Evolutionary conservation across 37 sponge, comb jelly and placozoan genomes (phyloP), one percentile per base, ranked within the genome.

Genomic region (Agelas oroides): DNA sequence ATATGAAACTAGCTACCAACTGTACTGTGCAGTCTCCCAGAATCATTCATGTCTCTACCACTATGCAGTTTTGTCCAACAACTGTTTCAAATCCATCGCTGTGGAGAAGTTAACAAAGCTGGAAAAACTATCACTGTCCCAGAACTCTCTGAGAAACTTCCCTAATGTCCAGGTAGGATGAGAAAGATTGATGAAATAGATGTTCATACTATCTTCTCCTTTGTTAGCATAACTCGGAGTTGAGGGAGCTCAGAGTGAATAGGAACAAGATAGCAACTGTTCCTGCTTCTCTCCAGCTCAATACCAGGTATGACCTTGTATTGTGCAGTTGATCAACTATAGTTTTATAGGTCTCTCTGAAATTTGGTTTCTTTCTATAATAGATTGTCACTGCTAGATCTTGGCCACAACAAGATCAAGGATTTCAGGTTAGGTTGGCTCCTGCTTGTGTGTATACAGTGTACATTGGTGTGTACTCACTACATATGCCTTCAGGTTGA

Each of bases 11-110:
- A n/a, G n/a, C n/a, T n/a, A n/a, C n/a, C n/a, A n/a, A 8, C 8
- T 8, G 46, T 46, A 46, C 6, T 46, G 6, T 3, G 8, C 6
- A 46, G 18, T 15, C 58, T 19, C 18, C 17, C 18, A 56, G 15
- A 56, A 19, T 19, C 58, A 15, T 56, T 56, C 18, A 18, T 18
- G 58, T 52, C n/a, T n/a, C n/a, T n/a, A n/a, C n/a, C n/a, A n/a
- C n/a, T n/a, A n/a, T 74, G 1, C 39, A 86, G 82, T 88, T 31
- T 24, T 88, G 57, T 88, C 88, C 8, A 31, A 79, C 30, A 88
- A 88, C 81, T 35, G 60, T 0, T 54, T 88, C 55, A 76, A 88
- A 25, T 31, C 68, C 24, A 63, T 88, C 2, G 46, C 33, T 39
- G 39, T 88, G 8, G 39, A 33, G 24, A 64, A 32, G 30, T 55